These are phyloP conservation scores for Alsophila aescularia DNA, from an alignment of 2,888 invertebrate genomes.

Conservation along the genomic window DNA sequence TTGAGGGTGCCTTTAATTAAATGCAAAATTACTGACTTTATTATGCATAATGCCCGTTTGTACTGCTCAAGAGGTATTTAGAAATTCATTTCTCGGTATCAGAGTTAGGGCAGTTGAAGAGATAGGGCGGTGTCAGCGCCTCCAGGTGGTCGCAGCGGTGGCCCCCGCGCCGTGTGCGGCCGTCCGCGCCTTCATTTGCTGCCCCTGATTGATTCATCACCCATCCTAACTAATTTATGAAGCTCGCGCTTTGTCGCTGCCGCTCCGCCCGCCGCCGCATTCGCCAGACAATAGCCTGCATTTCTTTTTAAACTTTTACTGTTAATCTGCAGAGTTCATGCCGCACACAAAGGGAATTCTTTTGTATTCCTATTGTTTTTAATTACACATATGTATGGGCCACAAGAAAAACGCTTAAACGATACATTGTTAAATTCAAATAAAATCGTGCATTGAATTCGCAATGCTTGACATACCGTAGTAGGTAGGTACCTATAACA, in stretches of 20 bases:
- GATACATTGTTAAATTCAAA: conserved; percentile 48
- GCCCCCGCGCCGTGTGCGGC: conserved; percentile 66
- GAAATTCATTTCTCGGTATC: conserved; percentile 24
- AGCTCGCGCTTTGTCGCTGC: conserved; percentile 65
- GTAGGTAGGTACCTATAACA: no score
- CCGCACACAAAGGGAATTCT: conserved; percentile 44
- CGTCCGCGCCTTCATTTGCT: conserved; percentile 62
- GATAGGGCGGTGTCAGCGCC: conserved; percentile 27
- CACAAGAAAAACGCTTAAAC: conserved; percentile 44
- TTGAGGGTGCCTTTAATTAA: conserved; percentile 6
- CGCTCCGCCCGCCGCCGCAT: conserved; percentile 59
- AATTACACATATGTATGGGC: conserved; percentile 46
- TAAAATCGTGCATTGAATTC: conserved; percentile 45
- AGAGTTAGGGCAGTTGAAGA: conserved; percentile 4
- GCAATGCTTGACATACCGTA: conserved; percentile 31
- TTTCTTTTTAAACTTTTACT: conserved; percentile 61
- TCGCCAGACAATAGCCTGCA: conserved; percentile 62
- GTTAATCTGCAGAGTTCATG: conserved; percentile 48
- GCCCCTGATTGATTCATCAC: conserved; percentile 78
- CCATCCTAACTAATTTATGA: conserved; percentile 73
- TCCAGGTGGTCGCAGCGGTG: conserved; percentile 49
- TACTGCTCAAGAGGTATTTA: conserved; percentile 14
- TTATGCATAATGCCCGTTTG: conserved; percentile 13
- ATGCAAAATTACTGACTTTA: conserved; percentile 8
- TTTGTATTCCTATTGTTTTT: conserved; percentile 52